These are phyloP conservation scores for Cyclopterus lumpus DNA, from an alignment of 2,797 vertebrate genomes.

Conservation along the genomic window DNA sequence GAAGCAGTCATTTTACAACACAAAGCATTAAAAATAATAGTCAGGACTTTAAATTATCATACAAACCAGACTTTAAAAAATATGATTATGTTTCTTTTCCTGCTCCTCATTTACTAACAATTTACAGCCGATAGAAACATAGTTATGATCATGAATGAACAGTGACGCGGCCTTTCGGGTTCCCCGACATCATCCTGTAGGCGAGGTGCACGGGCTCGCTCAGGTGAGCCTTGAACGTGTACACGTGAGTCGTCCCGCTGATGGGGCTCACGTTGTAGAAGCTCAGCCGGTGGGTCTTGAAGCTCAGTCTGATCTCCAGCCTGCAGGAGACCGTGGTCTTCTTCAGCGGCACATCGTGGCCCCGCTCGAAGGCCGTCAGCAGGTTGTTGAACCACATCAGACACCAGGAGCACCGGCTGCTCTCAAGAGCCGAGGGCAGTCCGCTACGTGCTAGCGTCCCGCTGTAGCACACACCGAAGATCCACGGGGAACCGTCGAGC, in stretches of 20 bases:
- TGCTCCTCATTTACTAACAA: background rate
- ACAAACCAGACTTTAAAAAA: conserved; percentile 1
- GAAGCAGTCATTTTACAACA: conserved; percentile 1
- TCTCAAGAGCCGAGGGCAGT: conserved; percentile 80
- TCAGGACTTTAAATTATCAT: background rate
- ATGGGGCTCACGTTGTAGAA: conserved; percentile 76
- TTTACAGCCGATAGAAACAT: background rate
- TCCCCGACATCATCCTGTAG: conserved; percentile 84
- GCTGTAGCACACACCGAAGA: conserved; percentile 79
- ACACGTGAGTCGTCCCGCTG: conserved; percentile 77
- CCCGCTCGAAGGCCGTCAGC: conserved; percentile 79
- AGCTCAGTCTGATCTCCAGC: conserved; percentile 81
- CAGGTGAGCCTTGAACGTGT: conserved; percentile 77
- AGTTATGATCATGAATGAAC: conserved; percentile 60
- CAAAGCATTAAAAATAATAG: background rate
- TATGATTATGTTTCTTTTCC: background rate
- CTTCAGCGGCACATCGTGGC: conserved; percentile 72
- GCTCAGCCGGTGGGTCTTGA: conserved; percentile 74
- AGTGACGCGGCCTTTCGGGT: conserved; percentile 74
- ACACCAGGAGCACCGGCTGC: conserved; percentile 80
- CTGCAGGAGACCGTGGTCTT: conserved; percentile 73
- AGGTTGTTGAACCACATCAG: conserved; percentile 84
- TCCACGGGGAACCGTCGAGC: conserved; percentile 78
- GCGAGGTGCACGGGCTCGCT: conserved; percentile 80
- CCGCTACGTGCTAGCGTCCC: conserved; percentile 69